Percentiles rank a stretch among this genome's conserved stretches.
Conservation (phyloP, 2,113 vertebrate species). For the Leptocoma aspasia region DNA sequence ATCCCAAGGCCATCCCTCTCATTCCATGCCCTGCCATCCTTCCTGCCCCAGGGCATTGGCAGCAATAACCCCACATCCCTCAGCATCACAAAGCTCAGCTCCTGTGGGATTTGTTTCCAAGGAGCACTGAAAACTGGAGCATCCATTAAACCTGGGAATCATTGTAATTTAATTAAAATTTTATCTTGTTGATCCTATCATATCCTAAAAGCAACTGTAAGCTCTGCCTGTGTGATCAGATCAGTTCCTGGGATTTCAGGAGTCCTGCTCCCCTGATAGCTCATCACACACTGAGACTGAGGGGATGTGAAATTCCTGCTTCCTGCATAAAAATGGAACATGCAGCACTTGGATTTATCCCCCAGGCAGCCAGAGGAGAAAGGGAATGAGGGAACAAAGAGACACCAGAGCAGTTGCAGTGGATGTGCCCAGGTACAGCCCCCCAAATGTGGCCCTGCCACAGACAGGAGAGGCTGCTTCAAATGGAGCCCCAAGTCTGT, state of each 20-base stretch:
- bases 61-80: neutral
- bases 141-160: neutral
- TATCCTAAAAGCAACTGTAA: neutral
- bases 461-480: neutral
- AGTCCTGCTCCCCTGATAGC: neutral
- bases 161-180: constrained; percentile 17
- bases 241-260: neutral
- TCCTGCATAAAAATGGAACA: neutral
- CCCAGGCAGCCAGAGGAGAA: neutral
- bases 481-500: neutral
- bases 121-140: neutral
- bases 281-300: neutral
- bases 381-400: neutral
- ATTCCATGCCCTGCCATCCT: neutral
- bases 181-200: neutral
- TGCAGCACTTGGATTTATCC: neutral
- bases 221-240: neutral
- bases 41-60: neutral
- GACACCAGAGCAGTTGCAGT: neutral
- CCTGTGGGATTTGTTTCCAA: neutral
- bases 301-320: neutral
- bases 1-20: neutral
- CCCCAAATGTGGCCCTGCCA: no score
- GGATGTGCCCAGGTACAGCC: neutral
- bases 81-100: neutral